phyloP scores from a whole-genome alignment of 37 sponge, comb jelly and placozoan species.

The Beroe ovata region DNA sequence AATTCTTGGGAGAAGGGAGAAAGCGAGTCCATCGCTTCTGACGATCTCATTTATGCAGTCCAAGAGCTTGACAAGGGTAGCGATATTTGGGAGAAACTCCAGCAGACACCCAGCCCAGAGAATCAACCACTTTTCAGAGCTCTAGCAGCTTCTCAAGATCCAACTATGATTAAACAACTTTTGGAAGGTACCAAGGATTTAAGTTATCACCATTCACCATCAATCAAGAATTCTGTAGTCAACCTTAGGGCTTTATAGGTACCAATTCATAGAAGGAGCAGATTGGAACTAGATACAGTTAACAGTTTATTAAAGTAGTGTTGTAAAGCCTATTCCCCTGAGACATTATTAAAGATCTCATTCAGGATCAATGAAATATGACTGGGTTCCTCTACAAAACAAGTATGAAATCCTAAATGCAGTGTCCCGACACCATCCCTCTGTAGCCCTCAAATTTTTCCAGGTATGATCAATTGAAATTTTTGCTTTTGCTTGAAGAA shows the following conservation, averaged over 20 bases:
- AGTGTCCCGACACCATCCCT: slow-evolving; percentile 19
- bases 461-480: no score
- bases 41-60: slow-evolving; percentile 24
- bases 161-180: not conserved
- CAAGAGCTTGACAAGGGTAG: not conserved
- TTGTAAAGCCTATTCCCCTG: no score
- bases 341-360: not conserved
- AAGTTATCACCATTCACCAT: no score
- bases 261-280: no score
- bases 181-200: slow-evolving; percentile 54
- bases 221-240: no score
- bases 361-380: slow-evolving; percentile 34
- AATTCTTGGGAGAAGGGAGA: not conserved
- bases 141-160: not conserved
- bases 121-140: not conserved
- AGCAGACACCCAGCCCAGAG: not conserved
- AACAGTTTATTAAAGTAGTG: no score
- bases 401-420: slow-evolving; percentile 30
- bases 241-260: no score
- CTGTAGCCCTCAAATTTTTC: slow-evolving; percentile 17
- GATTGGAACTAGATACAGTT: no score
- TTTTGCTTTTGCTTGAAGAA: no score
- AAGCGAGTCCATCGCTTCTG: not conserved
- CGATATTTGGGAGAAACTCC: not conserved
- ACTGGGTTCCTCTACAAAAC: slow-evolving; percentile 51